These are phyloP conservation scores for Amphipoea oculea DNA, from an alignment of 2,888 invertebrate genomes.

Conservation along the genomic window DNA sequence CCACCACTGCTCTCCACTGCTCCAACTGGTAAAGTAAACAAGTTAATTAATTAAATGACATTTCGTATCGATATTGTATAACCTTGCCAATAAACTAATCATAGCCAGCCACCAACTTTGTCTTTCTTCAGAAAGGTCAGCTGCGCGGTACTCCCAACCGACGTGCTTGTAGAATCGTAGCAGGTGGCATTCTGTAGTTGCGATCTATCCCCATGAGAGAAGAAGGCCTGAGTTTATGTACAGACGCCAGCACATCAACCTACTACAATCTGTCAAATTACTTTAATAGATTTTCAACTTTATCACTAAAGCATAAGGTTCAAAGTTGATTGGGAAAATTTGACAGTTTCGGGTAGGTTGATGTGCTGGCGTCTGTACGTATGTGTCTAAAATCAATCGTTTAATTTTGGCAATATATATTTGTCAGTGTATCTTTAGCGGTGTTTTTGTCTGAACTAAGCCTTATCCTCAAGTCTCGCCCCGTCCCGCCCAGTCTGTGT, in stretches of 20 bases:
- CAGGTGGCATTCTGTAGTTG: too few relatives aligned
- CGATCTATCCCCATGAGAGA: not conserved
- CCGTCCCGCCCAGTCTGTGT: slow-evolving; percentile 41
- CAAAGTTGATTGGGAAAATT: too few relatives aligned
- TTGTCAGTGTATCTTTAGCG: not conserved
- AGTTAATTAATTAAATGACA: slow-evolving; percentile 1
- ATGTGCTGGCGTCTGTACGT: too few relatives aligned
- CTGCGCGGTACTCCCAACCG: not conserved
- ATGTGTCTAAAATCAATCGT: not conserved
- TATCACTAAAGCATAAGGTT: too few relatives aligned
- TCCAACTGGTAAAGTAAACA: not conserved
- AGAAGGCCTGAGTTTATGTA: not conserved
- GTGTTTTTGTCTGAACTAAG: not conserved
- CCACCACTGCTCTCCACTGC: too few relatives aligned
- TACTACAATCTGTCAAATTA: too few relatives aligned
- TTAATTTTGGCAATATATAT: not conserved
- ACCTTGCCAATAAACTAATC: not conserved
- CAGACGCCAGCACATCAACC: too few relatives aligned
- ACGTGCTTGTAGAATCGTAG: too few relatives aligned
- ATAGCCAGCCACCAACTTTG: not conserved
- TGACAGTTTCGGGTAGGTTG: too few relatives aligned
- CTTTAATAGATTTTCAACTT: too few relatives aligned
- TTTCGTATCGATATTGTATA: not conserved
- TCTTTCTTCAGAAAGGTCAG: not conserved
- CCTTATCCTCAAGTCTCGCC: not conserved